These are phyloP conservation scores for Spodoptera exigua DNA, from an alignment of 2,888 invertebrate species.

Conservation along the genomic window DNA sequence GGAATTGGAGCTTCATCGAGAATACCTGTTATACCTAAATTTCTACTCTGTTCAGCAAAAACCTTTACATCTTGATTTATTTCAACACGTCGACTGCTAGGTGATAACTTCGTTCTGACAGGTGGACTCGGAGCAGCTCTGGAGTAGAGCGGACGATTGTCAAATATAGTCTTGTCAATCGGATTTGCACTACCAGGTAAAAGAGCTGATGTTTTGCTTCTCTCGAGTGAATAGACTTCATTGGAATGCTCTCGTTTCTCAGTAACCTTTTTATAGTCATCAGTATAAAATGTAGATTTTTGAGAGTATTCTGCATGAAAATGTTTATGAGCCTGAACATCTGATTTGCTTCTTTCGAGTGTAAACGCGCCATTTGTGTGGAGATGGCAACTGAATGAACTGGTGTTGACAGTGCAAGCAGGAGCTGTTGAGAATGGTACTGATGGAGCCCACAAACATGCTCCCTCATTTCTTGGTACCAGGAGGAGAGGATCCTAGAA, in stretches of 20 bases:
- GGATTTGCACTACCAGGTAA: slow-evolving; percentile 70
- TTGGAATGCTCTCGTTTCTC: slow-evolving; percentile 60
- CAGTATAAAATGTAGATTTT: slow-evolving; percentile 80
- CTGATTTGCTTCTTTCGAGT: slow-evolving; percentile 84
- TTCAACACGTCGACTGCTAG: slow-evolving; percentile 67
- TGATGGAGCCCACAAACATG: slow-evolving; percentile 84
- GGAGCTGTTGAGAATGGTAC: slow-evolving; percentile 82
- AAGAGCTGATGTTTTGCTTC: slow-evolving; percentile 82
- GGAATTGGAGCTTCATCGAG: slow-evolving; percentile 78
- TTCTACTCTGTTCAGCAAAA: slow-evolving; percentile 73
- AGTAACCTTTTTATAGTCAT: slow-evolving; percentile 58
- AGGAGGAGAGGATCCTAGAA: slow-evolving; percentile 89
- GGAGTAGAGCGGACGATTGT: slow-evolving; percentile 78
- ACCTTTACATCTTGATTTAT: slow-evolving; percentile 64
- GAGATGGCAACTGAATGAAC: slow-evolving; percentile 84
- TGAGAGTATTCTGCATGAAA: slow-evolving; percentile 69
- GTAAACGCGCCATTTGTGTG: slow-evolving; percentile 82
- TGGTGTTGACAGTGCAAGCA: slow-evolving; percentile 80
- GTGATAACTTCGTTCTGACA: slow-evolving; percentile 79
- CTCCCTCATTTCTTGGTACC: slow-evolving; percentile 90
- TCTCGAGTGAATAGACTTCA: slow-evolving; percentile 73
- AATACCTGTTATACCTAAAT: slow-evolving; percentile 74
- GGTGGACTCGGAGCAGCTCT: slow-evolving; percentile 86
- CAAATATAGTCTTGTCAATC: slow-evolving; percentile 78
- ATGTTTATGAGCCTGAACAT: slow-evolving; percentile 79